Conservation (phyloP, 1,140 invertebrate genomes). For the Paraescarpia echinospica region DNA sequence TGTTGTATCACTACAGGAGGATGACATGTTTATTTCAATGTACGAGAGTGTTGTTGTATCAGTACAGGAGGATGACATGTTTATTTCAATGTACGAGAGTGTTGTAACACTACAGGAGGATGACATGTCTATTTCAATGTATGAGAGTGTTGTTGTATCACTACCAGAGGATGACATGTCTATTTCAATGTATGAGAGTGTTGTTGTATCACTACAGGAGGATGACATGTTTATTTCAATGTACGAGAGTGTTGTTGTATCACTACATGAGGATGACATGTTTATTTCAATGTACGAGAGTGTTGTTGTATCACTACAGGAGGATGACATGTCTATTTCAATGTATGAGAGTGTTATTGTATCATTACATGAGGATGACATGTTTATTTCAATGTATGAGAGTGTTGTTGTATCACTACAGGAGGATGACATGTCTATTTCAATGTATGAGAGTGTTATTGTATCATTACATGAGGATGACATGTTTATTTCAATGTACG, state of each 20-base stretch:
- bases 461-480: no score
- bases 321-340: conserved; percentile 78
- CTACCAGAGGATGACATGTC: neutral
- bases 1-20: conserved; percentile 62
- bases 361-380: no score
- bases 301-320: conserved; percentile 54
- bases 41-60: no score
- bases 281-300: conserved; percentile 48
- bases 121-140: conserved; percentile 67
- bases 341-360: no score
- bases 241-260: no score
- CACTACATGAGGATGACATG: no score
- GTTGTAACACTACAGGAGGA: conserved; percentile 64
- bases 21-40: conserved; percentile 71
- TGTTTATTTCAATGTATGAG: conserved; percentile 42
- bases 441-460: no score
- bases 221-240: conserved; percentile 74
- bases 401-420: conserved; percentile 44
- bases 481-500: no score
- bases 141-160: no score
- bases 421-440: conserved; percentile 83
- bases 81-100: conserved; percentile 48
- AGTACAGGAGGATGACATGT: neutral
- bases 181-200: conserved; percentile 49
- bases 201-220: conserved; percentile 60